Conservation (phyloP, 2,888 invertebrate genomes). For the Drosophila kambysellisi region DNA sequence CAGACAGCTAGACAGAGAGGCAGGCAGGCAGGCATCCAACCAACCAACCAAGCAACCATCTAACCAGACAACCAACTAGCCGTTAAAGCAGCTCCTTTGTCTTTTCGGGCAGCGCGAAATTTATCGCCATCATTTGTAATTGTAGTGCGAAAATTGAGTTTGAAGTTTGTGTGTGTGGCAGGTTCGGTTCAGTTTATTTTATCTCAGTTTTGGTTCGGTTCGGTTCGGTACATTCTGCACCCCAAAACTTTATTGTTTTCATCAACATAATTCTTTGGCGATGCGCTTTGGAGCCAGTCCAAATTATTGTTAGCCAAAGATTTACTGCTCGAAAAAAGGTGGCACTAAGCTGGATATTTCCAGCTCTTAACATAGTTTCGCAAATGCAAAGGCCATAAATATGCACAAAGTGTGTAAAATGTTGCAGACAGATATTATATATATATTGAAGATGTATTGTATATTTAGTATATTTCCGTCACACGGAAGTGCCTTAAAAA, state of each 20-base stretch:
- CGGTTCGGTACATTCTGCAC: slow-evolving; percentile 23
- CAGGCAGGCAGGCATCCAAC: slow-evolving; percentile 15
- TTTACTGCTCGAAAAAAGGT: slow-evolving; percentile 66
- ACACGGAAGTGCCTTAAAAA: slow-evolving; percentile 85
- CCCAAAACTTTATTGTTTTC: slow-evolving; percentile 73
- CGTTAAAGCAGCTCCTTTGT: slow-evolving; percentile 64
- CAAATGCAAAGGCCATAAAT: slow-evolving; percentile 58
- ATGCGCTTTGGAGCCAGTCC: slow-evolving; percentile 70
- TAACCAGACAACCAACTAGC: slow-evolving; percentile 35
- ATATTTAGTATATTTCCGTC: slow-evolving; percentile 83
- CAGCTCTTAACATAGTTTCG: slow-evolving; percentile 58
- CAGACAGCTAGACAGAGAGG: slow-evolving; percentile 2
- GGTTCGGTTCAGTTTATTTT: slow-evolving; percentile 7
- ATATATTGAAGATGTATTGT: slow-evolving; percentile 31
- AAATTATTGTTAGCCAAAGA: slow-evolving; percentile 75
- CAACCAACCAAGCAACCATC: slow-evolving; percentile 17
- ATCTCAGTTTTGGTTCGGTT: slow-evolving; percentile 11
- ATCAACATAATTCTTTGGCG: slow-evolving; percentile 76
- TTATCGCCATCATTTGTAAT: slow-evolving; percentile 83
- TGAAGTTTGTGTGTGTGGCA: slow-evolving; percentile 62
- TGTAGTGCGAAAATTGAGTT: slow-evolving; percentile 80
- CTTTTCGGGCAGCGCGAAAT: slow-evolving; percentile 67
- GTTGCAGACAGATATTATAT: slow-evolving; percentile 48
- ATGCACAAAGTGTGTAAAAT: slow-evolving; percentile 48
- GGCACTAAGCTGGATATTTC: slow-evolving; percentile 70